Conservation (phyloP, 2,888 invertebrate genomes). For the Dasypolia templi region DNA sequence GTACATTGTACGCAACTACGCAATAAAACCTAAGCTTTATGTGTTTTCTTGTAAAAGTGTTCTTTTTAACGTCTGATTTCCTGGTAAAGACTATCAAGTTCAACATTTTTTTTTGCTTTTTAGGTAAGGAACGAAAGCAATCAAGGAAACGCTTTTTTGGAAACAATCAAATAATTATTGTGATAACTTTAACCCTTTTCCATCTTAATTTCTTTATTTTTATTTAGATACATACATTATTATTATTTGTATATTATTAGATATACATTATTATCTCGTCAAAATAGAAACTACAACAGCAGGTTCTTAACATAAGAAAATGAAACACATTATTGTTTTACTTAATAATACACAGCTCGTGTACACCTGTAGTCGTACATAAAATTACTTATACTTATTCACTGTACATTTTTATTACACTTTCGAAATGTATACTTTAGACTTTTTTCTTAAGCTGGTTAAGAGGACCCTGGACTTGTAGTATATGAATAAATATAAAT, state of each 20-base stretch:
- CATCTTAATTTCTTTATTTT: background rate
- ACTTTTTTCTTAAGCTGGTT: background rate
- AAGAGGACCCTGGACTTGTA: background rate
- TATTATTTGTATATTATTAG: background rate
- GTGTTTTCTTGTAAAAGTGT: slow-evolving; percentile 47
- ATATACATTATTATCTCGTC: background rate
- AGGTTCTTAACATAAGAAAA: background rate
- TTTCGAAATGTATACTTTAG: background rate
- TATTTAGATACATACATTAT: background rate
- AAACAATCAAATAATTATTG: background rate
- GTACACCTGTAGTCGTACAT: background rate
- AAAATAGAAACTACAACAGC: background rate
- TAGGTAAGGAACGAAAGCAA: background rate
- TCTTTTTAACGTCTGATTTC: slow-evolving; percentile 52
- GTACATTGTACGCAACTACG: slow-evolving; percentile 36
- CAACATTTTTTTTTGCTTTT: slow-evolving; percentile 17
- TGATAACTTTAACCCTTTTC: background rate
- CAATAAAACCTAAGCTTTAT: slow-evolving; percentile 56
- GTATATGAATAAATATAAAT: background rate
- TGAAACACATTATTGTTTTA: slow-evolving; percentile 27
- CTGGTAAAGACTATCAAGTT: slow-evolving; percentile 59
- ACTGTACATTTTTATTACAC: background rate
- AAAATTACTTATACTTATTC: background rate
- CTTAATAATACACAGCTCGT: slow-evolving; percentile 11
- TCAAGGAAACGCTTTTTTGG: background rate